Evolutionary conservation across 1,140 invertebrate genomes (phyloP).

Genomic region (Battus philenor): DNA sequence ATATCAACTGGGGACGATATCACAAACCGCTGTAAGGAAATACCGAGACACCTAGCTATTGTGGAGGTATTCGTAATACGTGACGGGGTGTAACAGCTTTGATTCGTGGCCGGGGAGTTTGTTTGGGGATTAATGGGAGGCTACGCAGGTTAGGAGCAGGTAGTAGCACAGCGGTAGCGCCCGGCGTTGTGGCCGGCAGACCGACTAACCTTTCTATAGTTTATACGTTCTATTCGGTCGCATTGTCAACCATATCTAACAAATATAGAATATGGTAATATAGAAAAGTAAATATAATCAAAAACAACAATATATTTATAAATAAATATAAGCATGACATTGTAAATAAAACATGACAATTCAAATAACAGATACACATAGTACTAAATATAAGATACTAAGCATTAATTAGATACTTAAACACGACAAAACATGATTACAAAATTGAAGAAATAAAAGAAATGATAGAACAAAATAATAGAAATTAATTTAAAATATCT

Average conservation of each 20-base stretch:
- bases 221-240: too few relatives aligned
- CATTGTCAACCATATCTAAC: too few relatives aligned
- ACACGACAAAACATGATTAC: too few relatives aligned
- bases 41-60: constrained; percentile 19
- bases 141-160: constrained; percentile 56
- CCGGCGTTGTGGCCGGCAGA: constrained; percentile 5
- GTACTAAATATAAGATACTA: too few relatives aligned
- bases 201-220: background rate
- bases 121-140: constrained; percentile 48
- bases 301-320: background rate
- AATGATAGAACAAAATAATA: too few relatives aligned
- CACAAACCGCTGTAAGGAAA: constrained; percentile 9
- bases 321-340: too few relatives aligned
- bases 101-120: constrained; percentile 51
- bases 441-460: too few relatives aligned
- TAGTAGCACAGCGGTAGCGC: constrained; percentile 36
- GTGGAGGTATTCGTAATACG: constrained; percentile 26
- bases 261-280: background rate
- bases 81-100: constrained; percentile 42
- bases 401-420: too few relatives aligned
- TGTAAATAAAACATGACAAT: too few relatives aligned
- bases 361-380: too few relatives aligned
- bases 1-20: constrained; percentile 1
- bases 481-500: too few relatives aligned
- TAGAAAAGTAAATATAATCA: too few relatives aligned